Evolutionary conservation across 2,113 vertebrate genomes (phyloP).

Genomic region (Bubo scandiacus): DNA sequence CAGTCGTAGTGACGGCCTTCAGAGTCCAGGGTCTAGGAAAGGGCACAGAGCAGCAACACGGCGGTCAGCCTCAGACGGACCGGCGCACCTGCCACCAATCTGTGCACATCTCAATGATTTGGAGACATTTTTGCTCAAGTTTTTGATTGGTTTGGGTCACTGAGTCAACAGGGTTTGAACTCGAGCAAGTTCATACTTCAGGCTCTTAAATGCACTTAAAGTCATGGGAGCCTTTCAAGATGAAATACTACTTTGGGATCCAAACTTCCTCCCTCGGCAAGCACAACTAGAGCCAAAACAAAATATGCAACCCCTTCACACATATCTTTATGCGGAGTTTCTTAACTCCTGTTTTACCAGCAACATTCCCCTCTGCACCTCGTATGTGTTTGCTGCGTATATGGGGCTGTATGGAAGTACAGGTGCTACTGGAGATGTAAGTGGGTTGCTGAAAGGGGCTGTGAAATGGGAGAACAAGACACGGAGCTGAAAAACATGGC

Average conservation of each 20-base stretch:
- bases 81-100: neutral
- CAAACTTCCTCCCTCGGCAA: neutral
- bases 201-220: neutral
- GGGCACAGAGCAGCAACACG: neutral
- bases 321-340: neutral
- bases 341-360: neutral
- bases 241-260: neutral
- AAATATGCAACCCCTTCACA: neutral
- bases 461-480: neutral
- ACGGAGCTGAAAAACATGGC: neutral
- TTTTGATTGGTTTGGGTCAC: neutral
- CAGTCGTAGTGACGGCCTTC: slow-evolving; percentile 94
- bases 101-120: too few species aligned
- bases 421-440: neutral
- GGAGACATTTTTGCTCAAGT: fast-evolving
- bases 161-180: neutral
- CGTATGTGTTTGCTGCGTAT: fast-evolving
- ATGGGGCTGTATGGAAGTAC: neutral
- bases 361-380: neutral
- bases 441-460: neutral
- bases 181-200: neutral
- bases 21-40: slow-evolving; percentile 81
- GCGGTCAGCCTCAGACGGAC: neutral
- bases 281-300: neutral
- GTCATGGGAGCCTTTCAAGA: neutral